Percentiles rank a stretch among this genome's conserved stretches.
phyloP scores from a whole-genome alignment of 2,888 invertebrate species.

The Eilema sororculum region DNA sequence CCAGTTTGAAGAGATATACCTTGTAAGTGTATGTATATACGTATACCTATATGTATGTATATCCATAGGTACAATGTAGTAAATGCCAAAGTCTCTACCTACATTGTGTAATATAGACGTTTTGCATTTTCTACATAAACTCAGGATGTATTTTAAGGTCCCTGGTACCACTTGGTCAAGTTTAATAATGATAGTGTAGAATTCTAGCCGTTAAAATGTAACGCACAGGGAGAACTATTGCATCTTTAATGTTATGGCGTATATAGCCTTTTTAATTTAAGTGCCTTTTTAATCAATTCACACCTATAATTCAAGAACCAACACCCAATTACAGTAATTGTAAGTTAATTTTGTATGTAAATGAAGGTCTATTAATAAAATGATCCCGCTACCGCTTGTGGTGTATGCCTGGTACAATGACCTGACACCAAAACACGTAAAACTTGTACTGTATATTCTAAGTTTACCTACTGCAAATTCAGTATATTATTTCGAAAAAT shows the following conservation, averaged over 20 bases:
- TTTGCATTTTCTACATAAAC: too few relatives aligned
- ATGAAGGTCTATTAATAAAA: constrained; percentile 22
- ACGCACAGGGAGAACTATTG: background rate
- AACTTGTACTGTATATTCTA: background rate
- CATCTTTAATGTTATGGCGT: too few relatives aligned
- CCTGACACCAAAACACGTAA: background rate
- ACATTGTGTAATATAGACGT: too few relatives aligned
- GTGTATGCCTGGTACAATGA: background rate
- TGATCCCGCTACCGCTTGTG: background rate
- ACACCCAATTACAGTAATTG: constrained; percentile 25
- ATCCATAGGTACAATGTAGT: too few relatives aligned
- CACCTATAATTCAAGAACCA: background rate
- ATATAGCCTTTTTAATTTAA: background rate
- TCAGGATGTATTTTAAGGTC: too few relatives aligned
- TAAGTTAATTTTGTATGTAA: constrained; percentile 37
- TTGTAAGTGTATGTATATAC: too few relatives aligned
- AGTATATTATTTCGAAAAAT: background rate
- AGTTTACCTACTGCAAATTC: background rate
- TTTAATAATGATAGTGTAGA: background rate
- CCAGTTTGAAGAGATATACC: too few relatives aligned
- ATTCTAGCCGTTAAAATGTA: background rate
- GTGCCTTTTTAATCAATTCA: background rate
- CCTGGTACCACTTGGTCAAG: background rate
- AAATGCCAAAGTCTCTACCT: too few relatives aligned
- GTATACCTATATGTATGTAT: too few relatives aligned